phyloP scores from a whole-genome alignment of 2,113 vertebrate genomes.

The Oreotrochilus melanogaster region DNA sequence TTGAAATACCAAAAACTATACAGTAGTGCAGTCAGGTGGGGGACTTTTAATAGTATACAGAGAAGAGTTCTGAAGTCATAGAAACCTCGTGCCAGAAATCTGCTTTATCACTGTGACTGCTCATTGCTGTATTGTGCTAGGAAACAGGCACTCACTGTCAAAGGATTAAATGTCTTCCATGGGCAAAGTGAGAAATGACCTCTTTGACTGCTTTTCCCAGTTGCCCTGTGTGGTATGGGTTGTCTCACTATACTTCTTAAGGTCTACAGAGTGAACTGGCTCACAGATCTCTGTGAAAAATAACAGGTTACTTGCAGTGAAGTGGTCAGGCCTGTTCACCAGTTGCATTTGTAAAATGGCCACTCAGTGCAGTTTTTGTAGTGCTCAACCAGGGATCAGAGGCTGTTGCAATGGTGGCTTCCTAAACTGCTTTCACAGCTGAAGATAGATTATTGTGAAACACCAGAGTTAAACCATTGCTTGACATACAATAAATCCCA shows the following conservation, averaged over 20 bases:
- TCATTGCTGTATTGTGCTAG: not conserved
- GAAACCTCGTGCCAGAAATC: not conserved
- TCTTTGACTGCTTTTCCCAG: rapidly evolving
- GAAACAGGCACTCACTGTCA: not conserved
- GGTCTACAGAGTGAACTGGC: not conserved
- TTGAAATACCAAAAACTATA: not conserved
- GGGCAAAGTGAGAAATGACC: not conserved
- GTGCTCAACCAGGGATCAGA: not conserved
- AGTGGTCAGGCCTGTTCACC: not conserved
- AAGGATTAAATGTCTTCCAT: not conserved
- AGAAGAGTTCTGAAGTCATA: rapidly evolving
- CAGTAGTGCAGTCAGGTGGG: not conserved
- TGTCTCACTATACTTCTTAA: not conserved
- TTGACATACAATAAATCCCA: not conserved
- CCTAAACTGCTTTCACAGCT: not conserved
- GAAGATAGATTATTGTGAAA: not conserved
- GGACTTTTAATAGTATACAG: not conserved
- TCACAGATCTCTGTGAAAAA: not conserved
- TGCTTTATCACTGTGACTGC: not conserved
- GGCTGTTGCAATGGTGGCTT: not conserved
- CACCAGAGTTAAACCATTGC: not conserved
- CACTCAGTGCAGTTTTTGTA: not conserved
- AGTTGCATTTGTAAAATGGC: not conserved
- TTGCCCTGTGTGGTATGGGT: not conserved
- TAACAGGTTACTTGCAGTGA: not conserved